phyloP scores from a whole-genome alignment of 1,140 invertebrate species.

The Sesamia nonagrioides region DNA sequence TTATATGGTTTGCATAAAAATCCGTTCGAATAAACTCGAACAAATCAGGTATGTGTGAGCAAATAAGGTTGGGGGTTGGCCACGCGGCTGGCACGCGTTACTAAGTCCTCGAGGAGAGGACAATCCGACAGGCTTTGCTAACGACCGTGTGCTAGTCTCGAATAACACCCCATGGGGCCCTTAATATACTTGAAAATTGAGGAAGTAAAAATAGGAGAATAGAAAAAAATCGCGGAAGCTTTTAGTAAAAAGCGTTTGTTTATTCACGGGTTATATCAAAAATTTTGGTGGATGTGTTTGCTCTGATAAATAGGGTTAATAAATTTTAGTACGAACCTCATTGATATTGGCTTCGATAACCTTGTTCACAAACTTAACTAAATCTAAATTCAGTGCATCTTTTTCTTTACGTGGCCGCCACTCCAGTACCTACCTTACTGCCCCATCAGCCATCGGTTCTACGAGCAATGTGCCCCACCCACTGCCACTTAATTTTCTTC shows the following conservation, averaged over 20 bases:
- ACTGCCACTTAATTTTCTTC: too few relatives aligned
- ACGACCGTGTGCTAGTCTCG: constrained; percentile 65
- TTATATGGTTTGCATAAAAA: constrained; percentile 24
- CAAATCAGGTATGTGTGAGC: constrained; percentile 81
- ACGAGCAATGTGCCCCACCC: too few relatives aligned
- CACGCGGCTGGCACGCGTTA: constrained; percentile 66
- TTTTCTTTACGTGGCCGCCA: too few relatives aligned
- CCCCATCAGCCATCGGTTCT: too few relatives aligned
- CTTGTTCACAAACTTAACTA: too few relatives aligned
- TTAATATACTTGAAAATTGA: constrained; percentile 29
- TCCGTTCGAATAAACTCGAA: constrained; percentile 20
- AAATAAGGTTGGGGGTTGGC: constrained; percentile 57
- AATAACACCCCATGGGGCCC: constrained; percentile 13
- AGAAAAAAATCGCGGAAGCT: neutral
- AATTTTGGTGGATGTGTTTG: too few relatives aligned
- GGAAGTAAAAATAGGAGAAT: constrained; percentile 9
- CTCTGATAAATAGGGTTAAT: too few relatives aligned
- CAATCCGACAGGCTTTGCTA: constrained; percentile 75
- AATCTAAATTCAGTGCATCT: too few relatives aligned
- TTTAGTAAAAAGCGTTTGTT: neutral
- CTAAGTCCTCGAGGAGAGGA: constrained; percentile 53
- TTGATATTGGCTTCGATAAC: too few relatives aligned
- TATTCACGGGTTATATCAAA: neutral
- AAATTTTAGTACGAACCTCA: too few relatives aligned
- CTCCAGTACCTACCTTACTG: too few relatives aligned